Evolutionary conservation across 2,113 vertebrate species (phyloP), one percentile per base, ranked within the genome.

Genomic region (Hyperopisus bebe): DNA sequence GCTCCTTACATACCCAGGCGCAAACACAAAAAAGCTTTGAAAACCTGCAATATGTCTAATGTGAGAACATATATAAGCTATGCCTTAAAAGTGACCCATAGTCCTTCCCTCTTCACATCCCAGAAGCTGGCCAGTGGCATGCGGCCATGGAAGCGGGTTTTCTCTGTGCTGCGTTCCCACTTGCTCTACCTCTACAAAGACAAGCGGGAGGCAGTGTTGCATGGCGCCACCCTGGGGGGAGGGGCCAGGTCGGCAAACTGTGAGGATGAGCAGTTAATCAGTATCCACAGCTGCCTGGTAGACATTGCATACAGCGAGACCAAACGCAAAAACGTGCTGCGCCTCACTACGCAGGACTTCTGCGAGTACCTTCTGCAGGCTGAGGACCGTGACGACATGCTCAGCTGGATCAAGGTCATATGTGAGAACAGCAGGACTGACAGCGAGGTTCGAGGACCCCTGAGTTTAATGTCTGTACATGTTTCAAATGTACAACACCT

Each of bases 221-320:
- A 95, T 0, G 94, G 94, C 3, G 93, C 95, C 0, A 94, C 94
- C 35, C 90, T 91, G 24, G 88, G 91, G 50, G 88, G 90, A 15
- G 88, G 89, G 21, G 91, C 92, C 92, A 93, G 92, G 89, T 93
- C 94, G 90, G 93, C 95, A 93, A 95, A 92, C 92, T 94, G 93
- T 89, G 97, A 97, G 94, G 97, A 98, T 90, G 97, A 98, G 92
- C 97, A 97, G 92, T 97, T 97, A 83, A 96, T 98, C 96, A 97
- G 97, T 96, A 96, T 99, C 95, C 96, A 96, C 88, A 97, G 97
- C 95, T 98, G 98, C 96, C 96, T 99, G 94, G 97, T 98, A 92
- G 98, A 99, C 97, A 99, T 99, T 90, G 98, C 98, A 92, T 99
- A 99, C 97, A 98, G 98, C 92, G 98, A 98, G 92, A 99, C 98